A percentile compares a stretch with the other conserved stretches of the same genome.
Conservation (phyloP, 2,797 vertebrate genomes). For the Taenioides sp. region DNA sequence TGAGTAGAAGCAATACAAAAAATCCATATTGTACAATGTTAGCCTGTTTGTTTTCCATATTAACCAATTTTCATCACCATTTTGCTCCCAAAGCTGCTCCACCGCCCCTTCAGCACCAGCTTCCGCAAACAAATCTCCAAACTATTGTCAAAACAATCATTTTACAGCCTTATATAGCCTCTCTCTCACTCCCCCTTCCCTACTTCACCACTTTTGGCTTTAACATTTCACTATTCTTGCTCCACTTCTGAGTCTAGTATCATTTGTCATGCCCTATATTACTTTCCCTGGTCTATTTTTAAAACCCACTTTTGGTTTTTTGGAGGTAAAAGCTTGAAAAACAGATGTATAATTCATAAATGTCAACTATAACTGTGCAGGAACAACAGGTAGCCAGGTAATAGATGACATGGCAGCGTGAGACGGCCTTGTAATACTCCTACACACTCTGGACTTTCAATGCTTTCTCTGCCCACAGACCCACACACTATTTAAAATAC, state of each 20-base stretch:
- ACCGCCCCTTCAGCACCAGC: conserved; percentile 14
- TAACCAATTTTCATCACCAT: conserved; percentile 11
- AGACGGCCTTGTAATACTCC: conserved; percentile 30
- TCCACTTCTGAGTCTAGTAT: conserved; percentile 16
- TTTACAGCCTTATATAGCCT: neutral
- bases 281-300: conserved; percentile 30
- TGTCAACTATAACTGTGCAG: conserved; percentile 15
- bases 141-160: conserved; percentile 16
- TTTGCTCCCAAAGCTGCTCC: conserved; percentile 34
- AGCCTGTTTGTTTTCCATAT: too few relatives aligned
- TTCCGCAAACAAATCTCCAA: conserved; percentile 6
- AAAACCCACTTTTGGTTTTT: neutral
- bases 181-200: too few relatives aligned
- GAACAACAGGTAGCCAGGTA: conserved; percentile 59
- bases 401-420: conserved; percentile 25
- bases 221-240: conserved; percentile 3
- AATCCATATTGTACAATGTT: too few relatives aligned
- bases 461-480: conserved; percentile 26
- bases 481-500: conserved; percentile 26
- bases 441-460: conserved; percentile 27
- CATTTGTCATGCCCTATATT: conserved; percentile 28
- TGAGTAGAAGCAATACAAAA: too few relatives aligned
- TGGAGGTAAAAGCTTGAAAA: neutral
- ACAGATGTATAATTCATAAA: conserved; percentile 1
- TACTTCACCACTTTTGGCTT: neutral